Evolutionary conservation across 2,888 invertebrate genomes (phyloP), one percentile per base, ranked within the genome.

Genomic region (Argyresthia goedartella): DNA sequence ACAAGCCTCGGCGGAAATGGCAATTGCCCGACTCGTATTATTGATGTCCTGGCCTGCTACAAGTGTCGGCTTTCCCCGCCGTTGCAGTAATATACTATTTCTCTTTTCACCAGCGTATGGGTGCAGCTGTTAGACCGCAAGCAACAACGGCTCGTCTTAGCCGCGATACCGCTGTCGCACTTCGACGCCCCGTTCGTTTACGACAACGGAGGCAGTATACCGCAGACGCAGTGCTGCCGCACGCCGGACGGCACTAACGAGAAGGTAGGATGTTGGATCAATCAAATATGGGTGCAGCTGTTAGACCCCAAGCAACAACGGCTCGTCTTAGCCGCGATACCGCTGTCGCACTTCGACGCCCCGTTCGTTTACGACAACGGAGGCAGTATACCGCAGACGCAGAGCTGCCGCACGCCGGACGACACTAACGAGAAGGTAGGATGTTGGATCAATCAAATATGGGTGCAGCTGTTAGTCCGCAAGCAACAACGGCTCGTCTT

Each of bases 381-480:
- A 2, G 6, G 2, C 25, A 25, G 25, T 25, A 6, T 82, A 45
- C 88, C 87, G 0, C 13, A 8, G 43, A n/a, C 33, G n/a, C 10
- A 1, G 45, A 10, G 4, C 43, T 14, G 43, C 11, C 33, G 9
- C 44, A 16, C 44, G 10, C 15, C 14, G 14, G 44, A 44, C 10
- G 44, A 44, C 25, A 25, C 2, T 2, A 6, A 25, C 25, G 25
- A 25, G 25, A 25, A 25, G 25, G 25, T 25, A 6, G 25, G 25
- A 6, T 25, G 25, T 2, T 25, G 25, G 6, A 25, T 25, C 25
- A n/a, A n/a, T n/a, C n/a, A n/a, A n/a, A n/a, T n/a, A n/a, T n/a
- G n/a, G n/a, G n/a, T n/a, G n/a, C n/a, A n/a, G n/a, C n/a, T 97
- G n/a, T 74, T 98, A 63, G 94, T 98, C 67, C 87, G 98, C 1